Percentiles rank a stretch among this genome's conserved stretches.
Conservation (phyloP, 2,888 invertebrate species). For the Idaea biselata region DNA sequence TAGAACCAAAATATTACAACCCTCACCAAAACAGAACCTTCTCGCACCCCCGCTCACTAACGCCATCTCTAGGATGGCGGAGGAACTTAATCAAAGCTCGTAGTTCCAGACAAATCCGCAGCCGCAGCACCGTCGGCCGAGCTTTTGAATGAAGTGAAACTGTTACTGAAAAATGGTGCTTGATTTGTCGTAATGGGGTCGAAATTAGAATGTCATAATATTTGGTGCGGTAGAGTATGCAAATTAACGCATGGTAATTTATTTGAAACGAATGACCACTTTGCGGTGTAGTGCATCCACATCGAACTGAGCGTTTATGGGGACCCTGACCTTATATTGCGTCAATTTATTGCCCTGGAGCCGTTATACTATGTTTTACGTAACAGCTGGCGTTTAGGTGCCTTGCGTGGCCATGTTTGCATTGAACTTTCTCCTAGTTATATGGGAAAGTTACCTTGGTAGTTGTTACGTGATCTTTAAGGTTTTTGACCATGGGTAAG, state of each 20-base stretch:
- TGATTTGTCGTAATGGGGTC: constrained; percentile 39
- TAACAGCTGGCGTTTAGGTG: constrained; percentile 73
- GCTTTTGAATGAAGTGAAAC: constrained; percentile 70
- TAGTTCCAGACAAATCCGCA: constrained; percentile 59
- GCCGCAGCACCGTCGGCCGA: constrained; percentile 48
- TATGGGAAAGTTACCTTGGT: constrained; percentile 10
- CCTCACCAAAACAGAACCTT: constrained; percentile 33
- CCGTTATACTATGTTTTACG: constrained; percentile 73
- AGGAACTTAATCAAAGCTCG: constrained; percentile 59
- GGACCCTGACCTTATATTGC: constrained; percentile 80
- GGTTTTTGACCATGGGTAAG: background rate
- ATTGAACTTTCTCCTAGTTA: constrained; percentile 63
- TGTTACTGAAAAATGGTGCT: constrained; percentile 40
- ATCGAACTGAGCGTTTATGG: constrained; percentile 73
- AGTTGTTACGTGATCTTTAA: constrained; percentile 32
- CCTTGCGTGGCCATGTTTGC: constrained; percentile 63
- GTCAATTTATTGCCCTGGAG: constrained; percentile 75
- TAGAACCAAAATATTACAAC: constrained; percentile 23
- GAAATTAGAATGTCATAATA: constrained; percentile 41
- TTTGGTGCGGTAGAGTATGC: constrained; percentile 67
- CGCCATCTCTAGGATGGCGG: constrained; percentile 71
- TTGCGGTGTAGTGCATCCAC: constrained; percentile 75
- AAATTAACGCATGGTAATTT: constrained; percentile 80
- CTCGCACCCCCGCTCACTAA: constrained; percentile 35
- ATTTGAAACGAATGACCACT: constrained; percentile 81